These are phyloP conservation scores for Oxyteleia sp. DNA, from an alignment of 2,888 invertebrate species.

Conservation along the genomic window DNA sequence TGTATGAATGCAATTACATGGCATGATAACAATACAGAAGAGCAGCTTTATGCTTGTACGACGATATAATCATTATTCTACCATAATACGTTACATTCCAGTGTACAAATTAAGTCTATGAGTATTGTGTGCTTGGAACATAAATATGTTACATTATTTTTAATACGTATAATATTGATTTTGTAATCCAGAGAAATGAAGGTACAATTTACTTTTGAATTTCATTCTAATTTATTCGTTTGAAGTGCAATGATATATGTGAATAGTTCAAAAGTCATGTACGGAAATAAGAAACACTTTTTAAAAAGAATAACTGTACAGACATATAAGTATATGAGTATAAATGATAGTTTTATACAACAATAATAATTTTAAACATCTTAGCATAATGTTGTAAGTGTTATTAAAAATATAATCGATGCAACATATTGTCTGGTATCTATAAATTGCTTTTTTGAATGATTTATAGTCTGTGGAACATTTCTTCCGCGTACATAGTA, in stretches of 20 bases:
- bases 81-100: slow-evolving; percentile 44
- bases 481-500: slow-evolving; percentile 31
- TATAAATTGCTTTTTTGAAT: slow-evolving; percentile 34
- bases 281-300: slow-evolving; percentile 39
- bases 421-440: slow-evolving; percentile 6
- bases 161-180: neutral
- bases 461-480: slow-evolving; percentile 29
- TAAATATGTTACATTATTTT: slow-evolving; percentile 20
- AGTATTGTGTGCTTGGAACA: slow-evolving; percentile 28
- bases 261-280: slow-evolving; percentile 22
- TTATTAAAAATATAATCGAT: slow-evolving; percentile 44
- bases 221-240: slow-evolving; percentile 15
- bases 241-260: neutral
- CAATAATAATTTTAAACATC: slow-evolving; percentile 18
- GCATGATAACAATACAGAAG: slow-evolving; percentile 59
- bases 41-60: slow-evolving; percentile 54
- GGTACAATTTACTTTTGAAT: neutral
- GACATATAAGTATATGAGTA: too few species aligned
- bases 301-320: slow-evolving; percentile 22
- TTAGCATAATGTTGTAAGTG: neutral
- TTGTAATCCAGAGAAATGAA: neutral
- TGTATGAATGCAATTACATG: slow-evolving; percentile 63
- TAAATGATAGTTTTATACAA: slow-evolving; percentile 5
- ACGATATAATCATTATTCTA: slow-evolving; percentile 67
- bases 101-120: slow-evolving; percentile 55